Percentiles rank a stretch among this genome's conserved stretches.
These are phyloP conservation scores for Labia minor DNA, from an alignment of 2,888 invertebrate species.

Conservation along the genomic window DNA sequence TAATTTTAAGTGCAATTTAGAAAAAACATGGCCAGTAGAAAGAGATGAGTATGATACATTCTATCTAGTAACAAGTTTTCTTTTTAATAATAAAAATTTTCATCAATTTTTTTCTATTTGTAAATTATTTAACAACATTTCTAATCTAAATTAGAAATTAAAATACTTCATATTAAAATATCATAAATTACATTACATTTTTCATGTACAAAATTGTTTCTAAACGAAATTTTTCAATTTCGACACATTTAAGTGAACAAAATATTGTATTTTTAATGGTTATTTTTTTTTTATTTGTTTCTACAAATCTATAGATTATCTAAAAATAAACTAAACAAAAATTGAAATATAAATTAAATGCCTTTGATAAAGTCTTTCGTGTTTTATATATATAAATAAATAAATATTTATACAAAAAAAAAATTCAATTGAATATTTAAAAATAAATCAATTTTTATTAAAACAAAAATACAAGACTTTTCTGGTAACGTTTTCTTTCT, in stretches of 20 bases:
- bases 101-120: neutral
- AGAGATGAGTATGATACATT: too few relatives aligned
- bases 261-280: too few relatives aligned
- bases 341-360: neutral
- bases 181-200: too few relatives aligned
- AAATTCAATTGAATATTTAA: neutral
- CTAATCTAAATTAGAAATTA: too few relatives aligned
- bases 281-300: neutral
- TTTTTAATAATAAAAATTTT: too few relatives aligned
- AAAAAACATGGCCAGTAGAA: neutral
- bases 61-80: too few relatives aligned
- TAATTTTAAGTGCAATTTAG: neutral
- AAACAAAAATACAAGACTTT: neutral
- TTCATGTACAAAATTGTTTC: too few relatives aligned
- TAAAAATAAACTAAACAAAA: neutral
- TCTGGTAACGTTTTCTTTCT: neutral
- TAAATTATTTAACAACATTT: neutral
- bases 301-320: neutral
- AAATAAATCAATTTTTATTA: neutral
- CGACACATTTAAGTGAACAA: too few relatives aligned
- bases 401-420: too few relatives aligned
- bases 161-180: too few relatives aligned
- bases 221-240: too few relatives aligned
- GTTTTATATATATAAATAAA: neutral
- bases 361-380: neutral